Evolutionary conservation across 2,797 vertebrate species (phyloP).

Genomic region (Mormyrus proboscirostris): DNA sequence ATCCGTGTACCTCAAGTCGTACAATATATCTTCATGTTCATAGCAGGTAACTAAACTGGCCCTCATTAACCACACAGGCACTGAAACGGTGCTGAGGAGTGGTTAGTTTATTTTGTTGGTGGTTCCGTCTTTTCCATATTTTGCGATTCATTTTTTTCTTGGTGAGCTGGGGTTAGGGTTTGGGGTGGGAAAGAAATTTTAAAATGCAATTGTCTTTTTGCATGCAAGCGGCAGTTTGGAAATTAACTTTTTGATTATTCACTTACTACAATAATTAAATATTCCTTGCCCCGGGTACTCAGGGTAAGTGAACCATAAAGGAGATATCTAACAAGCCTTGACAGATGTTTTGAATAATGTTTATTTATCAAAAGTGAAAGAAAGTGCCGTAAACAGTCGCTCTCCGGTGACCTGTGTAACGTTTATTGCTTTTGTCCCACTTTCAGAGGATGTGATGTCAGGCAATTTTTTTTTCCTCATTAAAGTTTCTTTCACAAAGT

Average conservation of each 20-base stretch:
- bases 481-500: not conserved
- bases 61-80: conserved; percentile 52
- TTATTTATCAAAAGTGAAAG: conserved; percentile 71
- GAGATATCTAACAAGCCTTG: conserved; percentile 64
- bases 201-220: conserved; percentile 62
- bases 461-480: not conserved
- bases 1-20: conserved; percentile 64
- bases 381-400: conserved; percentile 50
- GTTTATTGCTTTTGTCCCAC: conserved; percentile 24
- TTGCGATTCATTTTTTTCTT: conserved; percentile 31
- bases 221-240: conserved; percentile 53
- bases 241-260: conserved; percentile 75
- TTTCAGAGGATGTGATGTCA: not conserved
- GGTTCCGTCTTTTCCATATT: not conserved
- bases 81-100: conserved; percentile 41
- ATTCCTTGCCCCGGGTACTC: conserved; percentile 66
- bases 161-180: conserved; percentile 31
- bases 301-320: conserved; percentile 60
- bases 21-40: conserved; percentile 50
- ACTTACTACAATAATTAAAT: conserved; percentile 69
- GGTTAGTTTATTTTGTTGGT: not conserved
- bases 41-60: conserved; percentile 56
- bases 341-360: conserved; percentile 75
- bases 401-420: conserved; percentile 44
- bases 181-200: conserved; percentile 45